Conservation (phyloP, 2,113 vertebrate species). For the Hippocampus abdominalis region DNA sequence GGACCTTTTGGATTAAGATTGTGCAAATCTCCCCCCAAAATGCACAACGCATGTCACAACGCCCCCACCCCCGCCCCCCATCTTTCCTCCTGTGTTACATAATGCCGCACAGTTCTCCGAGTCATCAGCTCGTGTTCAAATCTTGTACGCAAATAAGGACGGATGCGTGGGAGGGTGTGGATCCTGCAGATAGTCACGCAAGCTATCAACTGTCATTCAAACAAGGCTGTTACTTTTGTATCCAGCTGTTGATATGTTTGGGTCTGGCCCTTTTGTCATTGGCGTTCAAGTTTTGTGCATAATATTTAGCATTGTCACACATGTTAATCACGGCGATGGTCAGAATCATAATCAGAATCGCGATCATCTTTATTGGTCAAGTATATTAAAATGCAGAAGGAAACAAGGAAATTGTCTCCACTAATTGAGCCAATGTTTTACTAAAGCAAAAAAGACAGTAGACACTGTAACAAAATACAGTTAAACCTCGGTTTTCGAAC, state of each 20-base stretch:
- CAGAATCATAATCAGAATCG: not conserved
- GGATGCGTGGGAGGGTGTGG: constrained; percentile 1
- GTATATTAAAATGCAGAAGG: not conserved
- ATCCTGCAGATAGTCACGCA: not conserved
- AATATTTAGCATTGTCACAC: not conserved
- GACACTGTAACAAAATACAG: no score
- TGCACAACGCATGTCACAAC: constrained; percentile 22
- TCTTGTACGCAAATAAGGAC: constrained; percentile 6
- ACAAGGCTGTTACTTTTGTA: not conserved
- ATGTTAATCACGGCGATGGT: not conserved
- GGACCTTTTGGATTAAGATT: constrained; percentile 37
- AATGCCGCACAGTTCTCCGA: constrained; percentile 8
- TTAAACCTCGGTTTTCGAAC: no score
- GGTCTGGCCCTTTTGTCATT: not conserved
- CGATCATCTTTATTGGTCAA: not conserved
- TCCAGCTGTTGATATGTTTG: not conserved
- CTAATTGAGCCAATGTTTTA: not conserved
- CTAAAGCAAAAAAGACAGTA: no score
- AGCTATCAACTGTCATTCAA: constrained; percentile 1
- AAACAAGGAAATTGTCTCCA: not conserved
- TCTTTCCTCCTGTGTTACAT: constrained; percentile 33
- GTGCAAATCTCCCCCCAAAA: constrained; percentile 34
- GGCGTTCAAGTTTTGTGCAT: not conserved
- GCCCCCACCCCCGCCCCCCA: not conserved
- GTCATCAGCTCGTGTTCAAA: constrained; percentile 7